Percentiles rank a stretch among this genome's conserved stretches.
phyloP scores from a whole-genome alignment of 2,888 invertebrate species.

The Trichogramma evanescens region DNA sequence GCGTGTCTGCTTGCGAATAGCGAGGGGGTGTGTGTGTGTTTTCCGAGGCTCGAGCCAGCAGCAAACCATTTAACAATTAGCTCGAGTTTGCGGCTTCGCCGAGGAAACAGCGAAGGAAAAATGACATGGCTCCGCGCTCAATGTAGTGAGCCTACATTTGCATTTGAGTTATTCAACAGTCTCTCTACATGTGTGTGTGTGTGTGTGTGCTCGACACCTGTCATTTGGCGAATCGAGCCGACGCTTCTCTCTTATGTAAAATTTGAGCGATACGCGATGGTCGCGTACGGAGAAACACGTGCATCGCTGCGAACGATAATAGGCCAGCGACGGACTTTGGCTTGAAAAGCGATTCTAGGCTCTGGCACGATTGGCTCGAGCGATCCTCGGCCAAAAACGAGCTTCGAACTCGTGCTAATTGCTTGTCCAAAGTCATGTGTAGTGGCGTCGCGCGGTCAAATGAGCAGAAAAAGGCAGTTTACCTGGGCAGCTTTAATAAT shows the following conservation, averaged over 20 bases:
- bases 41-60: neutral
- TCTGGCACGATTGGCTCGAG: neutral
- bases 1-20: no score
- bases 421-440: neutral
- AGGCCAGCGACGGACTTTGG: no score
- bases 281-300: no score
- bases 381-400: neutral
- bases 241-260: no score
- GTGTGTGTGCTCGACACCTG: no score
- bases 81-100: neutral
- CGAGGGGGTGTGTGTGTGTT: neutral
- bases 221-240: no score
- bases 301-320: no score
- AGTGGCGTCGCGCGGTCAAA: neutral
- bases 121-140: neutral
- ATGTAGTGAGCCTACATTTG: neutral
- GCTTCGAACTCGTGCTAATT: neutral
- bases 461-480: neutral
- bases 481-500: neutral
- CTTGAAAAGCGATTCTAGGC: neutral
- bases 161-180: neutral
- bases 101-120: neutral
- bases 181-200: no score
- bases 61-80: slow-evolving; percentile 7
- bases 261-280: no score